Evolutionary conservation across 2,113 vertebrate genomes (phyloP).

Genomic region (Tachuris rubrigastra): DNA sequence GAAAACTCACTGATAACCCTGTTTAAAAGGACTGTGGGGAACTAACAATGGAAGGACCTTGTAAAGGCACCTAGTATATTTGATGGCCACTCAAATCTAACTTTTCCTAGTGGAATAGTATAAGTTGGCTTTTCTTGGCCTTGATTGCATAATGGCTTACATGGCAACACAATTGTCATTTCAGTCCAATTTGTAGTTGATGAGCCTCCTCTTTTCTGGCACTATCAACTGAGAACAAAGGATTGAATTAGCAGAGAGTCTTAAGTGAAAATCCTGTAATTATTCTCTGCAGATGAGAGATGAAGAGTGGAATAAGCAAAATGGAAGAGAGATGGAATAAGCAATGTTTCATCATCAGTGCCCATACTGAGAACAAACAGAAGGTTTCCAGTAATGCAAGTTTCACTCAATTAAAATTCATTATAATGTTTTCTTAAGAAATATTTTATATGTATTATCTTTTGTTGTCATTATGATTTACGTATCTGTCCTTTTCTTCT

Average conservation of each 20-base stretch:
- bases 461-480: background rate
- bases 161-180: background rate
- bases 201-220: background rate
- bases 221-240: background rate
- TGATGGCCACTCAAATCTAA: background rate
- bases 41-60: background rate
- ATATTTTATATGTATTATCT: background rate
- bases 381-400: background rate
- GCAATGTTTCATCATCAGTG: background rate
- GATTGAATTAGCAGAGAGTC: background rate
- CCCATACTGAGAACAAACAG: background rate
- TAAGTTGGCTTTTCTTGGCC: background rate
- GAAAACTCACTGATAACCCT: background rate
- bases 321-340: background rate
- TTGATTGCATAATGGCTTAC: background rate
- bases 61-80: background rate
- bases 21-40: background rate
- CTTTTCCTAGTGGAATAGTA: background rate
- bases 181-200: background rate
- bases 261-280: background rate
- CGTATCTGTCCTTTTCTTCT: background rate
- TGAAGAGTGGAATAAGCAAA: background rate
- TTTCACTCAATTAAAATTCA: background rate
- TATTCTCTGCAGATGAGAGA: background rate
- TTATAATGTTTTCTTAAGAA: background rate